phyloP scores from a whole-genome alignment of 2,797 vertebrate genomes.

The Paedocypris micromegethes region DNA sequence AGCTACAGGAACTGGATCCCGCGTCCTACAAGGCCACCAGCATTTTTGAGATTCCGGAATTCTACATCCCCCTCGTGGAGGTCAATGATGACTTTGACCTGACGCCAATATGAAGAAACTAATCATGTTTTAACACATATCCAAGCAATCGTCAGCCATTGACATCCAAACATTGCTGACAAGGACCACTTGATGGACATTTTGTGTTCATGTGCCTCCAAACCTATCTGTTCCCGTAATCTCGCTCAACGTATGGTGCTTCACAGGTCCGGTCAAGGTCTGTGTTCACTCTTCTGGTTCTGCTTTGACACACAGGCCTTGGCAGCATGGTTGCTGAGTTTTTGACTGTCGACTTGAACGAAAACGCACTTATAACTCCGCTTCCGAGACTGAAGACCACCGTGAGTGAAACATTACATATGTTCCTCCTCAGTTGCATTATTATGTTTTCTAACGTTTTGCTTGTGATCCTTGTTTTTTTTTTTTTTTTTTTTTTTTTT shows the following conservation, averaged over 20 bases:
- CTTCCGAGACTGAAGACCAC: conserved; percentile 37
- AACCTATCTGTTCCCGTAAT: no score
- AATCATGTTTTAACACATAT: no score
- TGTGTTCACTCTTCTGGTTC: conserved; percentile 26
- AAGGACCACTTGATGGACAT: conserved; percentile 64
- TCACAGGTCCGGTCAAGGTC: conserved; percentile 16
- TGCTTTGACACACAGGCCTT: conserved; percentile 34
- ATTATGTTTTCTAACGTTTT: conserved; percentile 59
- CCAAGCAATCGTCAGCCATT: no score
- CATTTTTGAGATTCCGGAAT: conserved; percentile 98
- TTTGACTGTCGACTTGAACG: conserved; percentile 25
- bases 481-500: conserved; percentile 77
- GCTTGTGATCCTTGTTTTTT: conserved; percentile 82
- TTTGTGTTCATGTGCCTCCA: not conserved
- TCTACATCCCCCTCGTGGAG: conserved; percentile 97
- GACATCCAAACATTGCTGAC: no score
- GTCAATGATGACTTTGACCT: conserved; percentile 98
- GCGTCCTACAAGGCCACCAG: conserved; percentile 96
- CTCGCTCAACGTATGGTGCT: not conserved
- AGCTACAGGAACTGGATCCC: conserved; percentile 95
- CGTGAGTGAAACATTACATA: conserved; percentile 18
- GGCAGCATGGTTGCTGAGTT: conserved; percentile 4
- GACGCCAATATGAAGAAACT: conserved; percentile 84
- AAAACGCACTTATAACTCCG: conserved; percentile 42
- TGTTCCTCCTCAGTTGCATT: conserved; percentile 7